Evolutionary conservation across 2,797 vertebrate genomes (phyloP).

Genomic region (Borostomias antarcticus): DNA sequence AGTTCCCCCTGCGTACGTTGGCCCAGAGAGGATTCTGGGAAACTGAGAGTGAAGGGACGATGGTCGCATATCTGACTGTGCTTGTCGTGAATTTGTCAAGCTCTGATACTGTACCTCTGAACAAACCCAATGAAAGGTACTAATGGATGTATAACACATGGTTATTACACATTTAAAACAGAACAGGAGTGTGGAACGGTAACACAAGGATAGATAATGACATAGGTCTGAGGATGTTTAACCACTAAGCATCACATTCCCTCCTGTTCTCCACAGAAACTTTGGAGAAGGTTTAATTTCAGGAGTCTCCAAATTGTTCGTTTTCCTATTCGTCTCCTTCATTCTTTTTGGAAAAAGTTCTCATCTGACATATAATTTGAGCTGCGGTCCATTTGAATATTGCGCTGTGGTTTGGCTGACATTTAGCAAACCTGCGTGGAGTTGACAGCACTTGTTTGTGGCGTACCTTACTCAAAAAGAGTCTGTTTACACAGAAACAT

Average conservation of each 20-base stretch:
- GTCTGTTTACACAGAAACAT: constrained; percentile 39
- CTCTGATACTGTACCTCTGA: too few relatives aligned
- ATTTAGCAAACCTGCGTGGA: constrained; percentile 65
- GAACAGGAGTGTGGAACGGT: background rate
- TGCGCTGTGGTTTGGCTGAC: constrained; percentile 65
- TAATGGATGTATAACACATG: background rate
- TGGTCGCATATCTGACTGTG: constrained; percentile 44
- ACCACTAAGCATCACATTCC: constrained; percentile 5
- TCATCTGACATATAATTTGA: constrained; percentile 67
- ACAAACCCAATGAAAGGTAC: background rate
- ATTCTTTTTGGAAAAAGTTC: constrained; percentile 48
- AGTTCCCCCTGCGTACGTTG: constrained; percentile 4
- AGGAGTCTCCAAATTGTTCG: constrained; percentile 44
- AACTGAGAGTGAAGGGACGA: constrained; percentile 24
- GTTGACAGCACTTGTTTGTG: constrained; percentile 60
- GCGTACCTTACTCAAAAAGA: constrained; percentile 66
- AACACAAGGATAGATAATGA: too few relatives aligned
- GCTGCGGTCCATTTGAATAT: constrained; percentile 62
- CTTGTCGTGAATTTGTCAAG: constrained; percentile 13
- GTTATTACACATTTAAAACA: background rate
- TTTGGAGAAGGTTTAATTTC: constrained; percentile 47
- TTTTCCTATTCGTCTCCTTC: constrained; percentile 21
- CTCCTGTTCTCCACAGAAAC: constrained; percentile 47
- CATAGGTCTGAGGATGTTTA: background rate
- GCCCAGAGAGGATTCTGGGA: constrained; percentile 29